Conservation (phyloP, 2,888 invertebrate genomes). For the Leptogaster cylindrica region DNA sequence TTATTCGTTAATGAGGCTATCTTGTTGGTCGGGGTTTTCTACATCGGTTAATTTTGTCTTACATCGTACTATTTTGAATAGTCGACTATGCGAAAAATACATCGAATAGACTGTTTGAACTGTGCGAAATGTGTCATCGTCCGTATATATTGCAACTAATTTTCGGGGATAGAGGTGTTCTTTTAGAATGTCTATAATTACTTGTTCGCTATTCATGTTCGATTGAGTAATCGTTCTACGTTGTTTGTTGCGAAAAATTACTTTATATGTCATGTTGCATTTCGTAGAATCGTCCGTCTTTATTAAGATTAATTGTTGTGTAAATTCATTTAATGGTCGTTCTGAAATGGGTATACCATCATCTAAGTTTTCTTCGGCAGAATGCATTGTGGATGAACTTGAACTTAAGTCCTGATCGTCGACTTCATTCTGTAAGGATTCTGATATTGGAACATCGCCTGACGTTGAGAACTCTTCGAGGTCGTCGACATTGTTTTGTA, state of each 20-base stretch:
- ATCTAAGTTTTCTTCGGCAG: conserved; percentile 39
- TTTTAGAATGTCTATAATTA: conserved; percentile 10
- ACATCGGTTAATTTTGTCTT: too few relatives aligned
- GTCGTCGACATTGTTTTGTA: too few relatives aligned
- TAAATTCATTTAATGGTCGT: too few relatives aligned
- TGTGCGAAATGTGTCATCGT: conserved; percentile 36
- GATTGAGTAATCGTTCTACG: neutral
- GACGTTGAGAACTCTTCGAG: too few relatives aligned
- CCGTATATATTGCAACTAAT: conserved; percentile 23
- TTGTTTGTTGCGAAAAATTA: conserved; percentile 31
- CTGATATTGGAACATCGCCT: too few relatives aligned
- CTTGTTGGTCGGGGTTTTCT: too few relatives aligned
- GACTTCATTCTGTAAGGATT: too few relatives aligned
- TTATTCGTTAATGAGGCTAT: too few relatives aligned
- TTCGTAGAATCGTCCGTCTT: neutral
- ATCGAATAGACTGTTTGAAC: conserved; percentile 32
- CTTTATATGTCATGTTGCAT: too few relatives aligned
- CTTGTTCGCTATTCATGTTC: neutral
- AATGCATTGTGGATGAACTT: too few relatives aligned
- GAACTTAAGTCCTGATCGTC: too few relatives aligned
- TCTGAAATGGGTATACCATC: conserved; percentile 43
- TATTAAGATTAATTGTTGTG: neutral
- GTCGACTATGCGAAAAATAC: conserved; percentile 27
- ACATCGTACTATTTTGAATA: too few relatives aligned
- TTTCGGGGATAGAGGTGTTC: conserved; percentile 24